phyloP scores from a whole-genome alignment of 2,797 vertebrate genomes.

The Mormyrus proboscirostris region DNA sequence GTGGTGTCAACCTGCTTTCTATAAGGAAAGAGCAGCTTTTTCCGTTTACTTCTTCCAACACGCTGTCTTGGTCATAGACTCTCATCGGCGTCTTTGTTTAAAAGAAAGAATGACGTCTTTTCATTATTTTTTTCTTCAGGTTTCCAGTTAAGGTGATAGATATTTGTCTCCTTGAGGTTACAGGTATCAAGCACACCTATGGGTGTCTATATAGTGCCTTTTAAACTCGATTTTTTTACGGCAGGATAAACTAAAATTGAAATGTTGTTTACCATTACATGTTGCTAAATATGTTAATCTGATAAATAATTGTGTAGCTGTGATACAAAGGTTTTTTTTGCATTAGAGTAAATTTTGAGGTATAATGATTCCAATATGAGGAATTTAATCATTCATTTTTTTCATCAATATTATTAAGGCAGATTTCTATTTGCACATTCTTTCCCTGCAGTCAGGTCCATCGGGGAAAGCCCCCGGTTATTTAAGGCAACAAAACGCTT shows the following conservation, averaged over 20 bases:
- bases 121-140: not conserved
- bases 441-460: not conserved
- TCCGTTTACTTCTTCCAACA: not conserved
- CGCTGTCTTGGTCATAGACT: not conserved
- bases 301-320: not conserved
- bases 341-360: not conserved
- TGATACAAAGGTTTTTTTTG: not conserved
- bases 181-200: not conserved
- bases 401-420: not conserved
- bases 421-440: not conserved
- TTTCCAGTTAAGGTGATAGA: not conserved
- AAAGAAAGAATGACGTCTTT: not conserved
- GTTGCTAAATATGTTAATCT: not conserved
- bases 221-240: not conserved
- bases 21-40: not conserved
- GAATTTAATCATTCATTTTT: not conserved
- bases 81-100: not conserved
- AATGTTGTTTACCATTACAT: not conserved
- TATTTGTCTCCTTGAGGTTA: not conserved
- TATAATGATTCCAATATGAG: not conserved
- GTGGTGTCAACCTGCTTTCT: not conserved
- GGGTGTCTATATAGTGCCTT: not conserved
- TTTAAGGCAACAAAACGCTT: not conserved
- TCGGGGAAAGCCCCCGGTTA: not conserved
- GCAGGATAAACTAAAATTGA: not conserved